Base-by-base conservation (phyloP, 2,113 vertebrate species). In the Aegotheles bennettii region DNA sequence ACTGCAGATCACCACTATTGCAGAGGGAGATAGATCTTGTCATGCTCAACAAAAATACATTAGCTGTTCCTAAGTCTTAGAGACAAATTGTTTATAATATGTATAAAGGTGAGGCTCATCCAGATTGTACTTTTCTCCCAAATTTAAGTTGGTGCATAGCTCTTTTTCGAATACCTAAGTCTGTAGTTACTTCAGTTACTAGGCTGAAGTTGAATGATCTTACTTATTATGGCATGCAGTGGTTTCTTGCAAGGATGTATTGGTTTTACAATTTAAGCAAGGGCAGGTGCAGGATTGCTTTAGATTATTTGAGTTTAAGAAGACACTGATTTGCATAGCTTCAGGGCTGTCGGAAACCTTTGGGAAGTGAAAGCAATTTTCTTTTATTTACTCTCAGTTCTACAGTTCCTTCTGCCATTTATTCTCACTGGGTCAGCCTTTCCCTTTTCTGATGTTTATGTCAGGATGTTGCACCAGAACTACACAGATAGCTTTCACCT, bases 361-460 rank as follows among this genome's bases (percentile, higher is more conserved):
- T 76, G 91, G 77, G 91, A 94, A 87, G 53, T 20, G 48, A 85
- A 94, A 95, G 74, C 36, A 89, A 95, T 94, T 92, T 95, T 91
- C 81, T 68, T 89, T 87, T 92, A 92, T 91, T 95, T 93, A 82
- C 84, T 92, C 57, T 84, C 33, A 74, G 42, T 94, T 93, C 54
- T 84, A 47, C 26, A 35, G 87, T 75, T 93, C 65, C 69, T 82
- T 92, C 77, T 96, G 65, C 61, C 78, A 78, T 65, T 89, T 86
- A 84, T 48, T 93, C 61, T 95, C 70, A 13, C 16, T 15, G 40
- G 56, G 60, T 75, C 81, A 94, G 11, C 26, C 35, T 78, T 81
- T 67, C 43, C 16, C 29, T 73, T 90, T 88, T 42, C 36, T 45
- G 43, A 47, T 23, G 10, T 64, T 89, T 53, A 13, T 67, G 17